These are phyloP conservation scores for Hemiscyllium ocellatum DNA, from an alignment of 2,113 vertebrate genomes.

Conservation along the genomic window DNA sequence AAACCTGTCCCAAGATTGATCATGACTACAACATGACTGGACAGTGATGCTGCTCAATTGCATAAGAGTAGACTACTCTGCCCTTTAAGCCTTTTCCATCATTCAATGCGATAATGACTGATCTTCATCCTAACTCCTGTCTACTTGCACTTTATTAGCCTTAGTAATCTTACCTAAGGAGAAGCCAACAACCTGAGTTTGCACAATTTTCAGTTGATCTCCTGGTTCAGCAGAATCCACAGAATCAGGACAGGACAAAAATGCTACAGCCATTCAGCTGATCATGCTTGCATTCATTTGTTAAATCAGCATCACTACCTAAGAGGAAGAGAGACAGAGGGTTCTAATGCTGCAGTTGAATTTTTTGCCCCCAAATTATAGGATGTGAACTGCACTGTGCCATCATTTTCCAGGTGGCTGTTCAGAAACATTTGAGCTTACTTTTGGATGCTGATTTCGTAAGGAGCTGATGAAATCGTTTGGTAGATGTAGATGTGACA, in stretches of 20 bases:
- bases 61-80: not conserved
- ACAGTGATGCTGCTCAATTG: not conserved
- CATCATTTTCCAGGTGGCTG: not conserved
- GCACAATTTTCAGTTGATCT: not conserved
- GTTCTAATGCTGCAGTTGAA: not conserved
- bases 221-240: not conserved
- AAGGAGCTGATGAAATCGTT: not conserved
- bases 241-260: no score
- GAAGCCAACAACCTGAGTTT: not conserved
- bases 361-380: no score
- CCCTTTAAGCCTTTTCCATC: not conserved
- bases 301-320: no score
- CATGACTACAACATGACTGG: not conserved
- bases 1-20: not conserved
- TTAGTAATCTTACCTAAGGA: not conserved
- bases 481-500: not conserved
- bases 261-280: no score
- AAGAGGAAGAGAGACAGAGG: not conserved
- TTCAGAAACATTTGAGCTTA: not conserved
- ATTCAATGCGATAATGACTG: not conserved
- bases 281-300: no score
- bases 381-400: not conserved
- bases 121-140: not conserved
- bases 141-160: not conserved
- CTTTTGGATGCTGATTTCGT: not conserved